These are phyloP conservation scores for Neoitamus cyanurus DNA, from an alignment of 2,888 invertebrate species.

Conservation along the genomic window DNA sequence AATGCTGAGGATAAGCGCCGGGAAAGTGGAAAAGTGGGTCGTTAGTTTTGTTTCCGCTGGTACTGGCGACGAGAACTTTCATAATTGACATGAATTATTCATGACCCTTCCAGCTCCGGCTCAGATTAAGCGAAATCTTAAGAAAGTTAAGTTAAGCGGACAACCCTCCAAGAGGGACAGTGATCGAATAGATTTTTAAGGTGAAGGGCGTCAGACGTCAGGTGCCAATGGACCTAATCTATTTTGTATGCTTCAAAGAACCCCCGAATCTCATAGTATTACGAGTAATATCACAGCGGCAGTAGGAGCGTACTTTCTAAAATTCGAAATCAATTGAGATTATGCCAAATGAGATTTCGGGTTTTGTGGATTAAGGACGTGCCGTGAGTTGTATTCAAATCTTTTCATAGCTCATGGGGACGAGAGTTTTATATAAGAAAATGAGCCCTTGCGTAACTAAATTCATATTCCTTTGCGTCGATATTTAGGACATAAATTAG, in stretches of 20 bases:
- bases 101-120: background rate
- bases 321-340: background rate
- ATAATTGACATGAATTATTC: conserved; percentile 32
- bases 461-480: too few species aligned
- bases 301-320: background rate
- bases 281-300: background rate
- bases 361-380: background rate
- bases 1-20: background rate
- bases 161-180: background rate
- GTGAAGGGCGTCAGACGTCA: background rate
- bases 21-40: background rate
- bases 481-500: too few species aligned
- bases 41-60: background rate
- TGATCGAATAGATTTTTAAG: background rate
- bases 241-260: background rate
- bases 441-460: too few species aligned
- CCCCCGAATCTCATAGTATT: background rate
- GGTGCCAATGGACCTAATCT: background rate
- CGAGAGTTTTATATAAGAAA: background rate
- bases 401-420: too few species aligned
- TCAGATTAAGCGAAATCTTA: background rate
- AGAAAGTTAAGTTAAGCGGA: background rate
- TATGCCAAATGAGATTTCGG: background rate
- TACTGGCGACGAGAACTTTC: background rate
- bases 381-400: background rate